Conservation (phyloP, 92 coral and sea anemone genomes). For the Ricordea florida region DNA sequence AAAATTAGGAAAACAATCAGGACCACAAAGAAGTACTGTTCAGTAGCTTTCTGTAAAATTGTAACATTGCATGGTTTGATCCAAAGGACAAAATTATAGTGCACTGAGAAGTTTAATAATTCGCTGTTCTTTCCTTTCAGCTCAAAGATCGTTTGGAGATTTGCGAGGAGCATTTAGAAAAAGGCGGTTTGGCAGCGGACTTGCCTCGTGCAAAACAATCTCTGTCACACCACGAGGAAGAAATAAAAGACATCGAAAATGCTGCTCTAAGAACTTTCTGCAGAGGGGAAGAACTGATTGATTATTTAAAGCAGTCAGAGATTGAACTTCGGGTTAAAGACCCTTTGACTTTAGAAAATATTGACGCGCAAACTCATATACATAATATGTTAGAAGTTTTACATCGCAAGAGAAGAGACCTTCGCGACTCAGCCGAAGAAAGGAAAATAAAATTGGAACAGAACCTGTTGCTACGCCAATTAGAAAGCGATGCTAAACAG, state of each 20-base stretch:
- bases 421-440: constrained; percentile 88
- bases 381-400: constrained; percentile 95
- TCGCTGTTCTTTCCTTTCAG: constrained; percentile 7
- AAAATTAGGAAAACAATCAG: not conserved
- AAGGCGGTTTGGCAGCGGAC: constrained; percentile 84
- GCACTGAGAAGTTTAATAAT: no score
- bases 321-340: constrained; percentile 93
- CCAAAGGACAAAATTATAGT: no score
- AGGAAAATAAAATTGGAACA: constrained; percentile 92
- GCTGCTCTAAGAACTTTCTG: constrained; percentile 95
- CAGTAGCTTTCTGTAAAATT: not conserved
- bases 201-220: constrained; percentile 90
- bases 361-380: constrained; percentile 97
- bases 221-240: constrained; percentile 86
- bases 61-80: not conserved
- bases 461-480: constrained; percentile 78
- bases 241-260: constrained; percentile 88
- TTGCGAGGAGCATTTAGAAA: constrained; percentile 93
- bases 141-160: constrained; percentile 94
- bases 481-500: constrained; percentile 99
- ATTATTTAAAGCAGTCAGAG: constrained; percentile 92
- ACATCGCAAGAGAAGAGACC: constrained; percentile 90
- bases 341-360: constrained; percentile 88
- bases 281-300: constrained; percentile 97
- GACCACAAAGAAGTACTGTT: not conserved